Evolutionary conservation across 2,797 vertebrate species (phyloP).

Genomic region (Eospalax fontanierii): DNA sequence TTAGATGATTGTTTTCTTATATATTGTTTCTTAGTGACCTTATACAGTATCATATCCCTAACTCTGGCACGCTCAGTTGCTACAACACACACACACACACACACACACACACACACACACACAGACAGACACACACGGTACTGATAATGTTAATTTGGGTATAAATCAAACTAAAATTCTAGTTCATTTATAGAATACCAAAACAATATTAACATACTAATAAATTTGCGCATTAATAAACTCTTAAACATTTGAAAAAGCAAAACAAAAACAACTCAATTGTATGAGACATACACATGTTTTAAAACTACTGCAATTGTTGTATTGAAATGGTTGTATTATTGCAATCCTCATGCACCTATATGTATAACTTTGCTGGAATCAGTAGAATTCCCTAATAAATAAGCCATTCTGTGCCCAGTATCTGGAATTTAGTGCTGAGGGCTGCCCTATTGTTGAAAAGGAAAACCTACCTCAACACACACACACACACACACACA

Average conservation of each 20-base stretch:
- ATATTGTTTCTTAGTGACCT: not conserved
- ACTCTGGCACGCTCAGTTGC: not conserved
- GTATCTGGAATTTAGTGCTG: not conserved
- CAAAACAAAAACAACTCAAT: not conserved
- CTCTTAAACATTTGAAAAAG: slow-evolving; percentile 9
- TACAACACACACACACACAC: not conserved
- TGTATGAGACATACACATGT: not conserved
- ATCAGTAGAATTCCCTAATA: not conserved
- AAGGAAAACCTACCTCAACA: not conserved
- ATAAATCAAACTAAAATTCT: slow-evolving; percentile 10
- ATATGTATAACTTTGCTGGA: not conserved
- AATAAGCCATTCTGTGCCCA: not conserved
- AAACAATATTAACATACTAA: not conserved
- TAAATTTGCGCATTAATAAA: slow-evolving; percentile 33
- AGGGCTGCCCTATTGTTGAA: not conserved
- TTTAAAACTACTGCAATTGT: not conserved
- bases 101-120: not conserved
- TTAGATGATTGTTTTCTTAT: not conserved
- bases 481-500: not conserved
- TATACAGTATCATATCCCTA: not conserved
- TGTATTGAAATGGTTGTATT: not conserved
- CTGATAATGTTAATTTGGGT: not conserved
- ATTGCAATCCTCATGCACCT: not conserved
- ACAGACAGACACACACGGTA: not conserved
- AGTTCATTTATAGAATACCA: slow-evolving; percentile 10